phyloP scores from a whole-genome alignment of 2,888 invertebrate species.

The Myopa testacea region DNA sequence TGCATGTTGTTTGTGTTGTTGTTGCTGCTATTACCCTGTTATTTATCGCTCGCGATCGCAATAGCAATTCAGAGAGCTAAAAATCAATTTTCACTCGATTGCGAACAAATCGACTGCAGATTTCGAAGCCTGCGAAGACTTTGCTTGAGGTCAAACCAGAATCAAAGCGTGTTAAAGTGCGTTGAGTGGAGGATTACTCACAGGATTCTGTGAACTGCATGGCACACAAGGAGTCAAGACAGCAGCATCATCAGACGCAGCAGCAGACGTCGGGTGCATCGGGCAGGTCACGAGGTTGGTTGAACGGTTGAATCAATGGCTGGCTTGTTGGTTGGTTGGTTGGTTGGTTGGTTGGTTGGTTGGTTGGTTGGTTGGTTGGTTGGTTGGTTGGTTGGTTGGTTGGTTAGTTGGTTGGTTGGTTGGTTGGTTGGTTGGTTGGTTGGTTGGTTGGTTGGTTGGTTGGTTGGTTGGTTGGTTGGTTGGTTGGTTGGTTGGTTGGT shows the following conservation, averaged over 20 bases:
- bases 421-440: no score
- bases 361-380: no score
- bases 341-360: no score
- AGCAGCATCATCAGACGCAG: no score
- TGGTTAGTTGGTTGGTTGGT: no score
- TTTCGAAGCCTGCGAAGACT: not conserved
- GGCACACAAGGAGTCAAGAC: no score
- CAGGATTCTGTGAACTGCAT: not conserved
- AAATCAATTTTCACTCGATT: conserved; percentile 37
- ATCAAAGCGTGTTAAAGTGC: not conserved
- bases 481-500: no score
- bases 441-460: no score
- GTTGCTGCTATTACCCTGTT: conserved; percentile 20
- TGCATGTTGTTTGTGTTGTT: not conserved
- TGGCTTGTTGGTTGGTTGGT: no score
- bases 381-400: no score
- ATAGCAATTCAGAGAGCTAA: conserved; percentile 11
- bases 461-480: no score
- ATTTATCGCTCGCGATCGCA: conserved; percentile 32
- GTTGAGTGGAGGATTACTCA: not conserved
- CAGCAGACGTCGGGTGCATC: not conserved
- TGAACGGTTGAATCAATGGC: no score
- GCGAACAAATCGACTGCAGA: conserved; percentile 10
- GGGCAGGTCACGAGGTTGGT: conserved; percentile 8
- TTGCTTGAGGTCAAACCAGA: conserved; percentile 9